These are phyloP conservation scores for Phyllostomus discolor DNA, from an alignment of 2,113 vertebrate genomes.

Conservation along the genomic window DNA sequence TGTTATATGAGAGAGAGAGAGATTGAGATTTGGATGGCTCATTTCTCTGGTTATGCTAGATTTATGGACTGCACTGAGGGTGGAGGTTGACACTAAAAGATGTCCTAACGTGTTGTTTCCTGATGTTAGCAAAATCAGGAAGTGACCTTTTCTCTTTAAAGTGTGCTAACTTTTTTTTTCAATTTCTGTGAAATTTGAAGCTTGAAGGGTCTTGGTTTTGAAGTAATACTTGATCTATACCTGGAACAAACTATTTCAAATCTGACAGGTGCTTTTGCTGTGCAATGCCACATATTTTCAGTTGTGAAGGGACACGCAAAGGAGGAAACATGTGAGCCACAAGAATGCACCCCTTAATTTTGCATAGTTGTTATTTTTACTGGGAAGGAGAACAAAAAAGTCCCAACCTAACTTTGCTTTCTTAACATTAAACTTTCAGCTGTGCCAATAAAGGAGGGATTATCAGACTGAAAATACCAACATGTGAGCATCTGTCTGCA, in stretches of 20 bases:
- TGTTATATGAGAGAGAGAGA: not conserved
- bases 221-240: constrained; percentile 25
- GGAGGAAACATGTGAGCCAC: constrained; percentile 53
- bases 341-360: constrained; percentile 55
- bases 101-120: constrained; percentile 34
- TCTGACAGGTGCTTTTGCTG: not conserved
- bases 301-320: not conserved
- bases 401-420: not conserved
- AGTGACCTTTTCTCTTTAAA: constrained; percentile 65
- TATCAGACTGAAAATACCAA: not conserved
- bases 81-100: not conserved
- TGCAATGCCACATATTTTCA: not conserved
- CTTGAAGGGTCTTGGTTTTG: constrained; percentile 7
- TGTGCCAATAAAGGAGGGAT: not conserved
- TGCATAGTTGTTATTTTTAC: constrained; percentile 31
- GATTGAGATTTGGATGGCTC: not conserved
- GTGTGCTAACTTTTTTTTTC: not conserved
- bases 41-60: not conserved
- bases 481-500: not conserved
- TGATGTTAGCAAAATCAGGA: constrained; percentile 56
- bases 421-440: not conserved
- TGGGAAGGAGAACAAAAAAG: constrained; percentile 45
- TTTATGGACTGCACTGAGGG: not conserved
- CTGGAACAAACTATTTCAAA: not conserved
- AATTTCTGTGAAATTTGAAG: constrained; percentile 60